A percentile compares a stretch with the other conserved stretches of the same genome.
These are phyloP conservation scores for Arge pagana DNA, from an alignment of 2,888 invertebrate species.

Conservation along the genomic window DNA sequence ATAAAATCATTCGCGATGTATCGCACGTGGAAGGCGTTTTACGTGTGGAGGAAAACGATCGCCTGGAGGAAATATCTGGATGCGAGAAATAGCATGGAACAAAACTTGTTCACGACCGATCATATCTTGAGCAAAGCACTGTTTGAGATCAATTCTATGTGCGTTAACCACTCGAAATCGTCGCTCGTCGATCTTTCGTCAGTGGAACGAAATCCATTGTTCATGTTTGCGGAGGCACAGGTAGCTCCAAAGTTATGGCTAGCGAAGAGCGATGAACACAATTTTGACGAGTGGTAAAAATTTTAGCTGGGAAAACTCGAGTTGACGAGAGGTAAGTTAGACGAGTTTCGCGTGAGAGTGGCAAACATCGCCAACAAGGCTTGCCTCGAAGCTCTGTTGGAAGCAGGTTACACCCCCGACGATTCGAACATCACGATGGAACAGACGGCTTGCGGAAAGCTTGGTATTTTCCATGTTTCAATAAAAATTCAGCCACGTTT, in stretches of 20 bases:
- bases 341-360: constrained; percentile 61
- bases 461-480: constrained; percentile 34
- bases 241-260: constrained; percentile 52
- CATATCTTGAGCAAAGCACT: constrained; percentile 73
- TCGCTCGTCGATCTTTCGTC: constrained; percentile 66
- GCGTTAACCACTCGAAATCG: constrained; percentile 65
- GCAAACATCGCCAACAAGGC: constrained; percentile 69
- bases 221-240: constrained; percentile 74
- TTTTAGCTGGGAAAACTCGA: constrained; percentile 59
- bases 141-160: constrained; percentile 72
- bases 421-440: constrained; percentile 63
- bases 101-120: constrained; percentile 76
- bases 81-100: constrained; percentile 65
- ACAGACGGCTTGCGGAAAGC: constrained; percentile 47
- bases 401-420: constrained; percentile 79
- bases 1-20: constrained; percentile 72
- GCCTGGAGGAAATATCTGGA: constrained; percentile 69
- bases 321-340: constrained; percentile 53
- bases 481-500: too few species aligned
- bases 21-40: constrained; percentile 80
- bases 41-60: constrained; percentile 78
- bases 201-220: constrained; percentile 63
- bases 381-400: constrained; percentile 75
- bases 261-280: constrained; percentile 51
- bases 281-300: constrained; percentile 41